A percentile compares a stretch with the other conserved stretches of the same genome.
Conservation (phyloP, 2,888 invertebrate genomes). For the Proisotoma minuta region DNA sequence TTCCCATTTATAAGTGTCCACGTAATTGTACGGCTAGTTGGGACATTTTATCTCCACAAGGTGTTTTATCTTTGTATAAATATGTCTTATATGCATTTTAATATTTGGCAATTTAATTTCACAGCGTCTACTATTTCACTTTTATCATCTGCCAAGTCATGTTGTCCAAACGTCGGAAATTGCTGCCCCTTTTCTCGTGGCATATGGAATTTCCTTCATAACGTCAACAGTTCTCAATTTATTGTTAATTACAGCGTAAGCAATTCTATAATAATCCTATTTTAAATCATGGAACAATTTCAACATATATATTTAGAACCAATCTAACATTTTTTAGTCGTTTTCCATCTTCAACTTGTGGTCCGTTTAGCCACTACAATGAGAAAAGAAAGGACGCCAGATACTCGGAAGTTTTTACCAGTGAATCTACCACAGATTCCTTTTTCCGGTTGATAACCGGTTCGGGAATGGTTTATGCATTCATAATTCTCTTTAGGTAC, state of each 20-base stretch:
- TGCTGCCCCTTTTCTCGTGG: not conserved
- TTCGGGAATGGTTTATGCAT: not conserved
- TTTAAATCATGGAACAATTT: no score
- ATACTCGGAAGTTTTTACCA: no score
- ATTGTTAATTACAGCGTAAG: not conserved
- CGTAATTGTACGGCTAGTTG: not conserved
- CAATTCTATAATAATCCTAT: not conserved
- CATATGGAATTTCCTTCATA: not conserved
- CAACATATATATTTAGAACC: no score
- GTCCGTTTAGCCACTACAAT: conserved; percentile 9
- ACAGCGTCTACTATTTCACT: not conserved
- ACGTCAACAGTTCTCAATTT: conserved; percentile 1
- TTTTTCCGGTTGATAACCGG: not conserved
- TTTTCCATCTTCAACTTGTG: conserved; percentile 4
- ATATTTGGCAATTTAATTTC: no score
- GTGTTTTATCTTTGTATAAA: not conserved
- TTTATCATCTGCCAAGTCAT: not conserved
- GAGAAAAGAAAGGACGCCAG: not conserved
- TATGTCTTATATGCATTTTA: not conserved
- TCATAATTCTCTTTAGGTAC: not conserved
- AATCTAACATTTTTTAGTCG: not conserved
- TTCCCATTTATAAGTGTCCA: conserved; percentile 1
- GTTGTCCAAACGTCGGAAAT: conserved; percentile 2
- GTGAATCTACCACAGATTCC: not conserved
- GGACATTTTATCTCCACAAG: conserved; percentile 7